Evolutionary conservation across 2,797 vertebrate genomes (phyloP).

Genomic region (Peromyscus attwateri): DNA sequence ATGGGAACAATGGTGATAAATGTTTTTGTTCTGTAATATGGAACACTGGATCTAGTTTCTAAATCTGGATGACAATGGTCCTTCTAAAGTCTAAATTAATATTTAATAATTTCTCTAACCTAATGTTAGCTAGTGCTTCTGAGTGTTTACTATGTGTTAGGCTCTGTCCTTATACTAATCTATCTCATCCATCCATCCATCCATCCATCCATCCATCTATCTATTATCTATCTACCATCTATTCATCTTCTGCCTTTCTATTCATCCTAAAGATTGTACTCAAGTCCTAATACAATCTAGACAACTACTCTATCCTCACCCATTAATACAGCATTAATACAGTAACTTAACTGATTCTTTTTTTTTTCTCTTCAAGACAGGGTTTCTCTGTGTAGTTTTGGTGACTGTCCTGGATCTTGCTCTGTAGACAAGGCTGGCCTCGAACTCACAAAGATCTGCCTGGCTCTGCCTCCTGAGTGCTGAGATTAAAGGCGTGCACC

Average conservation of each 20-base stretch:
- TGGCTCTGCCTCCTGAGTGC: too few species aligned
- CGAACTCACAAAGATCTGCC: too few species aligned
- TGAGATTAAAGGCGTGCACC: too few species aligned
- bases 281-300: neutral
- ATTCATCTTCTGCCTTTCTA: neutral
- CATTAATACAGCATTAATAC: neutral
- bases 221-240: neutral
- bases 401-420: too few species aligned
- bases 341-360: neutral
- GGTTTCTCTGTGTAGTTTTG: too few species aligned
- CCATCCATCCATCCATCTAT: neutral
- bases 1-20: neutral
- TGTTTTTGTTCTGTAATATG: neutral
- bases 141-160: slow-evolving; percentile 4
- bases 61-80: neutral
- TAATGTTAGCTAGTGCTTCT: slow-evolving; percentile 10
- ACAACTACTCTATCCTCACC: neutral
- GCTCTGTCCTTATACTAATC: neutral
- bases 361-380: too few species aligned
- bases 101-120: neutral
- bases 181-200: neutral
- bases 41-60: neutral
- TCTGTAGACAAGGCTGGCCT: too few species aligned
- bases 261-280: neutral
- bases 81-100: neutral